Evolutionary conservation across 2,113 vertebrate species (phyloP).

Genomic region (Tyrannus savana): DNA sequence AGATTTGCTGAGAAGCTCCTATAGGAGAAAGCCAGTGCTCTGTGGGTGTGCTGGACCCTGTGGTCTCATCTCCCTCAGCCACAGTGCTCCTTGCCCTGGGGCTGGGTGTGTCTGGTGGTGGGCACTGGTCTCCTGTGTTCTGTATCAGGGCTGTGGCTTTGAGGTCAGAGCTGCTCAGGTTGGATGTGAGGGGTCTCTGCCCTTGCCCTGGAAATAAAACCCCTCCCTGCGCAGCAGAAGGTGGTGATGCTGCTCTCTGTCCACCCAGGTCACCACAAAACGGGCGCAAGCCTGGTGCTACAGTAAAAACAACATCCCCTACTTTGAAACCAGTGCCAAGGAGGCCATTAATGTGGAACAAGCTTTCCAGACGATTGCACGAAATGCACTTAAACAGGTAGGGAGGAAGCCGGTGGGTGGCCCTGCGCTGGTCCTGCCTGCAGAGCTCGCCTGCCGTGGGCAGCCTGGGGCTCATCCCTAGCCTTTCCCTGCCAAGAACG

Average conservation of each 20-base stretch:
- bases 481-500: background rate
- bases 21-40: background rate
- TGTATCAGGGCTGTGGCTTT: background rate
- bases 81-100: background rate
- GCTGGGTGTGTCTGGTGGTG: background rate
- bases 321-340: constrained; percentile 99
- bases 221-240: background rate
- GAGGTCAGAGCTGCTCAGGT: background rate
- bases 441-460: background rate
- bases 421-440: background rate
- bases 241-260: background rate
- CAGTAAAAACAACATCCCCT: constrained; percentile 99
- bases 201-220: background rate
- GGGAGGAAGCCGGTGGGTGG: background rate
- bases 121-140: background rate
- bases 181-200: background rate
- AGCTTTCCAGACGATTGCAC: constrained; percentile 98
- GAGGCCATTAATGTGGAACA: constrained; percentile 99
- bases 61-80: background rate
- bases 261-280: constrained; percentile 93
- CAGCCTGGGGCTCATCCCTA: background rate
- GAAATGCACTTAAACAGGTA: constrained; percentile 98
- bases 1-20: background rate
- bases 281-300: constrained; percentile 98
- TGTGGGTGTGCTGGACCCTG: background rate